Percentiles rank a stretch among this genome's conserved stretches.
Evolutionary conservation across 1,140 invertebrate species (phyloP).

Genomic region (Ladona fulva): DNA sequence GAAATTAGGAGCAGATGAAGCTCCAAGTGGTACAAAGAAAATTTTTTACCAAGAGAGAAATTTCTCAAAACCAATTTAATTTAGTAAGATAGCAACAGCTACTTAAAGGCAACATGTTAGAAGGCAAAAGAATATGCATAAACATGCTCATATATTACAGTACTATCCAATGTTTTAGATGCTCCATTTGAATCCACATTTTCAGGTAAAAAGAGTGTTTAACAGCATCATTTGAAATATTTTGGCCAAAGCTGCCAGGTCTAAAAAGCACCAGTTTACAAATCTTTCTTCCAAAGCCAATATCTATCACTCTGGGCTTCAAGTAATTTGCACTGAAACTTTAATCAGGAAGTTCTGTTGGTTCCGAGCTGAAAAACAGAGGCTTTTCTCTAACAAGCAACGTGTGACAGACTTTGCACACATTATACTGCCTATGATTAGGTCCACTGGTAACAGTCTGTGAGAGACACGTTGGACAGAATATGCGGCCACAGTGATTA

Average conservation of each 20-base stretch:
- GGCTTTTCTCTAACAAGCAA: slow-evolving; percentile 86
- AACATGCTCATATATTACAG: no score
- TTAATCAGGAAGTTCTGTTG: neutral
- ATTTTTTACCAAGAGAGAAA: no score
- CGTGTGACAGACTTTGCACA: slow-evolving; percentile 96
- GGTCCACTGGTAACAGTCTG: slow-evolving; percentile 80
- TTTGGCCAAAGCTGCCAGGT: neutral
- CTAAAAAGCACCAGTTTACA: neutral
- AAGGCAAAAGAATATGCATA: no score
- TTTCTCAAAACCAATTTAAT: no score
- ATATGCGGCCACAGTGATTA: slow-evolving; percentile 90
- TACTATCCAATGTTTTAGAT: no score
- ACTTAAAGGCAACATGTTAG: no score
- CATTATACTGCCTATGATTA: slow-evolving; percentile 70
- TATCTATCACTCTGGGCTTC: neutral
- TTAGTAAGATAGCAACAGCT: no score
- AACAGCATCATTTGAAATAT: neutral
- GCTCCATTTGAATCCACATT: neutral
- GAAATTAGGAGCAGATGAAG: neutral
- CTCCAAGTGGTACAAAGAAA: no score
- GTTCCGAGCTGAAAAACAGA: slow-evolving; percentile 73
- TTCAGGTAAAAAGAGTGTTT: neutral
- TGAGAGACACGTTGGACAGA: slow-evolving; percentile 76
- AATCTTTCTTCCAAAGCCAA: neutral
- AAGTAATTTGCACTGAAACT: neutral